Base-by-base conservation (phyloP, 2,797 vertebrate genomes). In the Bradypus variegatus region DNA sequence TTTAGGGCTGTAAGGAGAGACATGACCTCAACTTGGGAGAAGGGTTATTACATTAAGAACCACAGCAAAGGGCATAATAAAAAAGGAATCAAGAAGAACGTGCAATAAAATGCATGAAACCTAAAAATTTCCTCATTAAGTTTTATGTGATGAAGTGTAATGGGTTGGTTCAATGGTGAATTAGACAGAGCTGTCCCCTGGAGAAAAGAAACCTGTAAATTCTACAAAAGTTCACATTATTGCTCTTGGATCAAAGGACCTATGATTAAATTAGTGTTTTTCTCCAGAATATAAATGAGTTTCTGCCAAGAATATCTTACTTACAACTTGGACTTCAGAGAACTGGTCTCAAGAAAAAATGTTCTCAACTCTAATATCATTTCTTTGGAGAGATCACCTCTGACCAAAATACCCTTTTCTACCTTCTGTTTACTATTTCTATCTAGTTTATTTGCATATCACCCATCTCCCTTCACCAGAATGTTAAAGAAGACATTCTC, bases 221-320 rank as follows among this genome's bases (percentile, higher is more conserved):
- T 94, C 83, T 89, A 31, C 6, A 84, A n/a, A 11, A 48, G 31
- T 72, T 78, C 48, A 60, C 5, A 72, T 78, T 36, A 70, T 3
- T 70, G 38, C 58, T 84, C 60, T 70, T 87, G 69, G 64, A 48
- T 65, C 84, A 91, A 90, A 50, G 25, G 48, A 93, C 15, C n/a
- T 72, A 29, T 62, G 55, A 53, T 67, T 76, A 90, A 92, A 75
- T 72, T 67, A 58, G 41, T 78, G 41, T 36, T 89, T 86, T 82
- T 27, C 23, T 16, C 11, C 14, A 41, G 50, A 92, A 93, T 91
- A 76, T 69, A 93, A 77, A 3, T 55, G 31, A n/a, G 80, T 75
- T 91, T 91, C 93, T 33, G 6, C 48, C 60, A 90, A 89, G 50
- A 89, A 38, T 29, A 84, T 83, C 58, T 93, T 33, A 76, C 48